Conservation (phyloP, 2,797 vertebrate genomes). For the Lateolabrax maculatus region DNA sequence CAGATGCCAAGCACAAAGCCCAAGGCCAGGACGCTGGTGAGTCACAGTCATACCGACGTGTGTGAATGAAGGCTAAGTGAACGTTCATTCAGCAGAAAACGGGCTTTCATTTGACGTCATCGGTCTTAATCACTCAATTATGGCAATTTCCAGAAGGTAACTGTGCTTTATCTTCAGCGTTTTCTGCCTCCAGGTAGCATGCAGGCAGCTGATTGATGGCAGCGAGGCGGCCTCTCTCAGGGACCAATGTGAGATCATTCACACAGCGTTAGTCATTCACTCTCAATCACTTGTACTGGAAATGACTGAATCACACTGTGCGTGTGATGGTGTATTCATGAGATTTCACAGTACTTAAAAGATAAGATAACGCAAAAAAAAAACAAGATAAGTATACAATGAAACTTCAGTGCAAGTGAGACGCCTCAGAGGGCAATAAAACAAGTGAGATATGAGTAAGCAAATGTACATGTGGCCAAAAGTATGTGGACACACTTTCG, state of each 20-base stretch:
- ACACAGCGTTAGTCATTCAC: slow-evolving; percentile 56
- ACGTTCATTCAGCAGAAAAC: slow-evolving; percentile 39
- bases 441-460: not conserved
- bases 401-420: not conserved
- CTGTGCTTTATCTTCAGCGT: slow-evolving; percentile 35
- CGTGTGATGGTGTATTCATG: not conserved
- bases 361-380: not conserved
- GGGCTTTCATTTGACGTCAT: slow-evolving; percentile 65
- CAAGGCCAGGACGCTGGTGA: slow-evolving; percentile 71
- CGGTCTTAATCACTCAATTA: slow-evolving; percentile 70
- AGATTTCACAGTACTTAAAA: not conserved
- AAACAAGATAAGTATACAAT: not conserved
- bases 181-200: slow-evolving; percentile 59
- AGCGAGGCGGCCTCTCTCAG: slow-evolving; percentile 45
- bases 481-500: not conserved
- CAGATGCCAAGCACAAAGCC: slow-evolving; percentile 61
- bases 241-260: slow-evolving; percentile 65
- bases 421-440: not conserved
- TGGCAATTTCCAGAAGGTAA: slow-evolving; percentile 61
- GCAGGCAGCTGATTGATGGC: slow-evolving; percentile 55
- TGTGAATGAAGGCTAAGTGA: slow-evolving; percentile 52
- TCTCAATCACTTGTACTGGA: slow-evolving; percentile 13
- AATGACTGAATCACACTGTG: slow-evolving; percentile 40
- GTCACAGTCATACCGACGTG: slow-evolving; percentile 58
- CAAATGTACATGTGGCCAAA: not conserved